These are phyloP conservation scores for Euglossa dilemma DNA, from an alignment of 1,140 invertebrate species.

Conservation along the genomic window DNA sequence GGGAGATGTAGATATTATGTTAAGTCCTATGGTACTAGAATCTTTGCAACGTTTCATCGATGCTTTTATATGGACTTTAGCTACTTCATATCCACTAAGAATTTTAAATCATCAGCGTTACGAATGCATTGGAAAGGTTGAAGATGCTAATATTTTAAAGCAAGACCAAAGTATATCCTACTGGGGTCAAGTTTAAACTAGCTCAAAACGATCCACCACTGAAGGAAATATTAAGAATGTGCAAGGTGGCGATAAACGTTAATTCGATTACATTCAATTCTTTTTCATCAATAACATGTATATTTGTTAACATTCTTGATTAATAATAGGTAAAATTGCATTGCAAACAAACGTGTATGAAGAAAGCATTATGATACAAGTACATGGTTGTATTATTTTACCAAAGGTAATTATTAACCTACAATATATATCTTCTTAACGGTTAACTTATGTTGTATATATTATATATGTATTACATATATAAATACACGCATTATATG, in stretches of 20 bases:
- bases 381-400: slow-evolving; percentile 91
- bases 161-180: slow-evolving; percentile 89
- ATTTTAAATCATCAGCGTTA: slow-evolving; percentile 95
- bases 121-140: slow-evolving; percentile 91
- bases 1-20: slow-evolving; percentile 94
- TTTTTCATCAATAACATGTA: not conserved
- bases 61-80: slow-evolving; percentile 92
- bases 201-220: slow-evolving; percentile 84
- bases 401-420: slow-evolving; percentile 85
- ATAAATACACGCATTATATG: no score
- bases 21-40: slow-evolving; percentile 95
- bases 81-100: slow-evolving; percentile 92
- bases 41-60: slow-evolving; percentile 95
- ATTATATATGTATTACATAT: no score
- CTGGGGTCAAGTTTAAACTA: slow-evolving; percentile 85
- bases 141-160: slow-evolving; percentile 94
- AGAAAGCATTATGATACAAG: slow-evolving; percentile 91
- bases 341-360: slow-evolving; percentile 89
- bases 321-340: slow-evolving; percentile 79
- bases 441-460: no score
- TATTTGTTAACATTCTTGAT: slow-evolving; percentile 21
- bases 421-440: slow-evolving; percentile 14
- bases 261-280: slow-evolving; percentile 35
- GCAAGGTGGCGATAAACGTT: slow-evolving; percentile 73
- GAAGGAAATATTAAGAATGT: slow-evolving; percentile 83